phyloP scores from a whole-genome alignment of 2,113 vertebrate species.

The Hemibagrus wyckioides region DNA sequence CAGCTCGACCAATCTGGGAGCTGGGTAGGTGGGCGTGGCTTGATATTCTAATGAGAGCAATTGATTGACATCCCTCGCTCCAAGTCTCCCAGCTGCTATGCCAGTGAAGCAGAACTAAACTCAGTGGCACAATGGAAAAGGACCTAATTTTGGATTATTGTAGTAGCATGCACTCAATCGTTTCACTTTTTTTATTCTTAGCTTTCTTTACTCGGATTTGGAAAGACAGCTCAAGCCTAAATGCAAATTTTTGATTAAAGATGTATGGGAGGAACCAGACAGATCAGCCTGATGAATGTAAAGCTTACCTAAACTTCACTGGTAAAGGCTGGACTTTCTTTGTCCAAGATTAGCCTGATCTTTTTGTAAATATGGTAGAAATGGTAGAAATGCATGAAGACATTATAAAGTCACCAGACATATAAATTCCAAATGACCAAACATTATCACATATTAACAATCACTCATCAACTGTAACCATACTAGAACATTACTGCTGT shows the following conservation, averaged over 20 bases:
- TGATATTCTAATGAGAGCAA: not conserved
- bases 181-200: not conserved
- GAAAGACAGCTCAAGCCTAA: not conserved
- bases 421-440: too few relatives aligned
- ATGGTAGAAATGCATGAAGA: not conserved
- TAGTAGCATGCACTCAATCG: not conserved
- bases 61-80: constrained; percentile 10
- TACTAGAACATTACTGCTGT: not conserved
- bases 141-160: not conserved
- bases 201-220: not conserved
- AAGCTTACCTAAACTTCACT: not conserved
- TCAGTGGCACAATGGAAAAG: not conserved
- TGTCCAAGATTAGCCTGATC: not conserved
- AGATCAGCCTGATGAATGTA: not conserved
- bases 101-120: constrained; percentile 6
- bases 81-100: not conserved
- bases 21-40: not conserved
- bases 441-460: too few relatives aligned
- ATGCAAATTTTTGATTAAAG: not conserved
- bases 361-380: not conserved
- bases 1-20: not conserved
- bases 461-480: not conserved
- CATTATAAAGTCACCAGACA: not conserved
- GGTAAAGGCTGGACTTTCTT: not conserved
- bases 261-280: not conserved